phyloP scores from a whole-genome alignment of 92 coral and sea anemone species.

The Chrysogorgia sp. region DNA sequence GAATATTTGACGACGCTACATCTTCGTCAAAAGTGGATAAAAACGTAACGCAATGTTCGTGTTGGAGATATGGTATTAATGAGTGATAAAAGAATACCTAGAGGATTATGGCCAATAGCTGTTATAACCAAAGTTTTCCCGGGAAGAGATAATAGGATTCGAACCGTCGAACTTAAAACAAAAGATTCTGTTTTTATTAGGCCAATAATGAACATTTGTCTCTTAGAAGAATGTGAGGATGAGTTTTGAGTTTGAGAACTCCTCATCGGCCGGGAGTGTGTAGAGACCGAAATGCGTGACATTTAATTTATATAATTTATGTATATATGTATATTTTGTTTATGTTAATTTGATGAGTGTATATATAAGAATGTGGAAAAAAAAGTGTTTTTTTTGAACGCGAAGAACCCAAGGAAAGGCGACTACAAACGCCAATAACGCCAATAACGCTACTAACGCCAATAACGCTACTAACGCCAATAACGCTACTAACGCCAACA shows the following conservation, averaged over 20 bases:
- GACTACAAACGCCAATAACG: too few relatives aligned
- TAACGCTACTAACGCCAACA: too few relatives aligned
- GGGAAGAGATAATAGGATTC: conserved; percentile 40
- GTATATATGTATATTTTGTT: too few relatives aligned
- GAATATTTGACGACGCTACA: conserved; percentile 60
- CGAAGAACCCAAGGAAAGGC: too few relatives aligned
- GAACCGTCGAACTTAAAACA: conserved; percentile 55
- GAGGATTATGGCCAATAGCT: conserved; percentile 51
- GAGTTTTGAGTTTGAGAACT: conserved; percentile 4
- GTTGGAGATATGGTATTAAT: conserved; percentile 45
- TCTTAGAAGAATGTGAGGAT: conserved; percentile 41
- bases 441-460: too few relatives aligned
- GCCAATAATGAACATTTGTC: conserved; percentile 41
- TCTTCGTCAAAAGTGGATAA: conserved; percentile 35
- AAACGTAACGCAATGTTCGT: conserved; percentile 26
- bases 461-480: too few relatives aligned
- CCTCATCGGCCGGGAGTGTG: conserved; percentile 34
- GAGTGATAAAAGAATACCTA: conserved; percentile 39
- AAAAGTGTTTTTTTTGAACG: too few relatives aligned
- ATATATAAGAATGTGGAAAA: too few relatives aligned
- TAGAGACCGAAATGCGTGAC: conserved; percentile 3
- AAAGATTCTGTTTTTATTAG: too few relatives aligned
- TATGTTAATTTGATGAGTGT: too few relatives aligned
- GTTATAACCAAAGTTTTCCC: conserved; percentile 49
- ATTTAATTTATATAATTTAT: too few relatives aligned